These are phyloP conservation scores for Nowickia ferox DNA, from an alignment of 2,888 invertebrate genomes.

Conservation along the genomic window DNA sequence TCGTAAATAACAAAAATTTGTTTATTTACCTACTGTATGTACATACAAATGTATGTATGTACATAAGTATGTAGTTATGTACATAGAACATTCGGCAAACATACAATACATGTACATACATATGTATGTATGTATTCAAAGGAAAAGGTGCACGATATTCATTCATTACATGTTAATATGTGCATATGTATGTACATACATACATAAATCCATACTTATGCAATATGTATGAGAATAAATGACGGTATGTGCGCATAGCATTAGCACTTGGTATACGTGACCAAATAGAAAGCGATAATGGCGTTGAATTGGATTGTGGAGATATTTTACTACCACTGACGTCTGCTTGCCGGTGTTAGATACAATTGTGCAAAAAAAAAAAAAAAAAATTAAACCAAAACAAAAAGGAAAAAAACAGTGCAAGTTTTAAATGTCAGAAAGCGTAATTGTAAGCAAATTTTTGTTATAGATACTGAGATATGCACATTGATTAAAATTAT, in stretches of 20 bases:
- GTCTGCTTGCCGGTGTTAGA: conserved; percentile 21
- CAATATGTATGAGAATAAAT: conserved; percentile 6
- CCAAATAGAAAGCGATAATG: conserved; percentile 63
- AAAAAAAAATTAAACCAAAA: conserved; percentile 16
- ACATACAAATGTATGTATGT: background rate
- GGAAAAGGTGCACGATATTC: background rate
- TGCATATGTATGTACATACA: conserved; percentile 10
- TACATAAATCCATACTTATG: background rate
- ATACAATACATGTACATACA: background rate
- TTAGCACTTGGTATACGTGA: conserved; percentile 64
- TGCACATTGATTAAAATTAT: background rate
- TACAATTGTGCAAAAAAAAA: conserved; percentile 33
- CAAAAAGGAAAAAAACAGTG: background rate
- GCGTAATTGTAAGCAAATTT: conserved; percentile 24
- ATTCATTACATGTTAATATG: background rate
- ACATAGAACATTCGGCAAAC: background rate
- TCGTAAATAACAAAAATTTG: too few species aligned
- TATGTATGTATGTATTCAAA: background rate
- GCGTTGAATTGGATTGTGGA: conserved; percentile 59
- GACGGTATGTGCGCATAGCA: conserved; percentile 13
- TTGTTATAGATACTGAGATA: background rate
- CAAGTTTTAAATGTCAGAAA: conserved; percentile 52
- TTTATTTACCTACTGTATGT: too few species aligned
- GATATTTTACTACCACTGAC: conserved; percentile 38
- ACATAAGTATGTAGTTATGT: too few species aligned